These are phyloP conservation scores for Eilema griseolum DNA, from an alignment of 2,888 invertebrate species.

Conservation along the genomic window DNA sequence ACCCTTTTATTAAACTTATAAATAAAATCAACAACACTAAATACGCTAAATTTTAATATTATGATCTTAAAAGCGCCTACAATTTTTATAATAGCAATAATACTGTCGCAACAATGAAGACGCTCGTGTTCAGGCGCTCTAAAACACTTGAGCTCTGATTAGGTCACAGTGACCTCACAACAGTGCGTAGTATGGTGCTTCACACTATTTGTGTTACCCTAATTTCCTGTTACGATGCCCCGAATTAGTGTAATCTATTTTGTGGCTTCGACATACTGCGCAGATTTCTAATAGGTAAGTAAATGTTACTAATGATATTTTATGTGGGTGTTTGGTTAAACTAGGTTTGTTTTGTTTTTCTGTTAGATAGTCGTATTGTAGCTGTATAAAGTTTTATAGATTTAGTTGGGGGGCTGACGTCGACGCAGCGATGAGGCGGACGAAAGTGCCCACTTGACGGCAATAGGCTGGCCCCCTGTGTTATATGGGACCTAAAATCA, in stretches of 20 bases:
- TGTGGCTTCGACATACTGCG: constrained; percentile 23
- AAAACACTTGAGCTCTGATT: constrained; percentile 34
- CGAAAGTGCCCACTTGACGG: too few species aligned
- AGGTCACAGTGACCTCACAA: constrained; percentile 40
- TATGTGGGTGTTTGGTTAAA: background rate
- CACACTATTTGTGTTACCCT: constrained; percentile 40
- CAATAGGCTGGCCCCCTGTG: too few species aligned
- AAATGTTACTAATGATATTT: background rate
- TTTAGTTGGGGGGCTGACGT: too few species aligned
- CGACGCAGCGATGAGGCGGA: too few species aligned
- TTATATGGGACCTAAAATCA: too few species aligned
- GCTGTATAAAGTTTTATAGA: background rate
- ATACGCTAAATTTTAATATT: too few species aligned
- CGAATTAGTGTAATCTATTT: constrained; percentile 47
- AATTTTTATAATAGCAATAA: constrained; percentile 17
- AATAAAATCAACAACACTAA: too few species aligned
- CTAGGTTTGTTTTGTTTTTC: background rate
- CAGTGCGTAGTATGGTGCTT: constrained; percentile 30
- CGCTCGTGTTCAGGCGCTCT: constrained; percentile 13
- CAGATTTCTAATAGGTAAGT: constrained; percentile 14
- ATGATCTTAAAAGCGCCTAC: constrained; percentile 16
- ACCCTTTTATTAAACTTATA: too few species aligned
- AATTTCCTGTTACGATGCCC: constrained; percentile 47
- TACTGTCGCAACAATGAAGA: background rate
- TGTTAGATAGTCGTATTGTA: background rate